Evolutionary conservation across 2,888 invertebrate genomes (phyloP).

Genomic region (Drosophila prostipennis): DNA sequence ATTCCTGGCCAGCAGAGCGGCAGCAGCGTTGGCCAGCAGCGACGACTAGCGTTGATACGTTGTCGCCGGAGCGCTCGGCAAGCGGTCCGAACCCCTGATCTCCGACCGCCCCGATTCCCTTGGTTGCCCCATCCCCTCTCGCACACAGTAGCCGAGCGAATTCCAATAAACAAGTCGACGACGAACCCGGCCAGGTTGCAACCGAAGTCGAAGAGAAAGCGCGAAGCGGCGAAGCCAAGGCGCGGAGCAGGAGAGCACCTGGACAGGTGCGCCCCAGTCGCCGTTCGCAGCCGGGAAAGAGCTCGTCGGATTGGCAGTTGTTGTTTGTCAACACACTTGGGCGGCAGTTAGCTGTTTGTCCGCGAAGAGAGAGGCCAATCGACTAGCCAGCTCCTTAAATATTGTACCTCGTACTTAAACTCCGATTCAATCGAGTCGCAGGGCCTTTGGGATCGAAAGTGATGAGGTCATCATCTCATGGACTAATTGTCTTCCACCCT

Average conservation of each 20-base stretch:
- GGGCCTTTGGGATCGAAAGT: neutral
- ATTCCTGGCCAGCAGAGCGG: conserved; percentile 82
- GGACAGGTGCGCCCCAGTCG: conserved; percentile 20
- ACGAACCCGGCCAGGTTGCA: conserved; percentile 25
- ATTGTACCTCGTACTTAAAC: too few relatives aligned
- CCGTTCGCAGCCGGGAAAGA: conserved; percentile 39
- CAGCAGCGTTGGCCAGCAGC: conserved; percentile 44
- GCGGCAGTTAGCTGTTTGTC: conserved; percentile 63
- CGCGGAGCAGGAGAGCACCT: conserved; percentile 13
- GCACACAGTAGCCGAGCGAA: conserved; percentile 75
- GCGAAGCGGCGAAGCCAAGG: conserved; percentile 8
- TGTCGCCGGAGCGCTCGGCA: conserved; percentile 49
- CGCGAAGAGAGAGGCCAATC: conserved; percentile 13
- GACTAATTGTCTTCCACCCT: too few relatives aligned
- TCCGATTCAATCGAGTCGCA: neutral
- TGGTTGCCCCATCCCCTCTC: conserved; percentile 6
- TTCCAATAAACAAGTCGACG: conserved; percentile 72
- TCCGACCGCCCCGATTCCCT: too few relatives aligned
- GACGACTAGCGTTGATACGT: conserved; percentile 42
- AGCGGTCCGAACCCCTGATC: conserved; percentile 12
- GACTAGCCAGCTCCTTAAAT: neutral
- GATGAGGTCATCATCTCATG: too few relatives aligned
- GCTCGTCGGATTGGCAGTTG: conserved; percentile 39
- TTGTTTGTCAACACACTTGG: conserved; percentile 68
- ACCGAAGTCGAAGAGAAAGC: conserved; percentile 1